phyloP scores from a whole-genome alignment of 2,888 invertebrate species.

The Acrocera orbiculus region DNA sequence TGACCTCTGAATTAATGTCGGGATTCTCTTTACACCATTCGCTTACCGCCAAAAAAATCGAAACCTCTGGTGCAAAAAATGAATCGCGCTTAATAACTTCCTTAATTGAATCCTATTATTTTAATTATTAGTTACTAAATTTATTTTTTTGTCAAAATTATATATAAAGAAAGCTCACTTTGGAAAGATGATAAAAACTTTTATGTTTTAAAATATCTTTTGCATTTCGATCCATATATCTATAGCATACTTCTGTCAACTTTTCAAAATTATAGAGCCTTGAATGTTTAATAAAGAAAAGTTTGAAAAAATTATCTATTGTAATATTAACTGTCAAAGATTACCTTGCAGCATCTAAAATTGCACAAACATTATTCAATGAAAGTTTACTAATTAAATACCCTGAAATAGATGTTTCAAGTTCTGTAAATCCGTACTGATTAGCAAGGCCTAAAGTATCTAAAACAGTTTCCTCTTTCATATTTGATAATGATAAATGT shows the following conservation, averaged over 20 bases:
- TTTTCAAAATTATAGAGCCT: conserved; percentile 47
- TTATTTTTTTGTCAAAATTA: background rate
- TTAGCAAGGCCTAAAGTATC: conserved; percentile 76
- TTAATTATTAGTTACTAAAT: background rate
- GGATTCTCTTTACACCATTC: conserved; percentile 73
- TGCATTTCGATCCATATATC: conserved; percentile 83
- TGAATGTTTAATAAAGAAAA: conserved; percentile 12
- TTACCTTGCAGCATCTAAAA: conserved; percentile 65
- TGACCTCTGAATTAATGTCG: conserved; percentile 30
- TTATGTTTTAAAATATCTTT: conserved; percentile 67
- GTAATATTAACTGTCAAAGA: background rate
- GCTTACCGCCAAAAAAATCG: conserved; percentile 81
- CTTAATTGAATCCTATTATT: conserved; percentile 47
- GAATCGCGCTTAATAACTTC: conserved; percentile 81
- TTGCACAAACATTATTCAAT: conserved; percentile 80
- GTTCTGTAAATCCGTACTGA: conserved; percentile 84
- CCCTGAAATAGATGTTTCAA: conserved; percentile 84
- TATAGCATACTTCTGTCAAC: conserved; percentile 62
- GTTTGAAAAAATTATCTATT: background rate
- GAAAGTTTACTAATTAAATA: conserved; percentile 78
- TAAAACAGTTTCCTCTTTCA: conserved; percentile 50
- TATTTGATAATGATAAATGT: conserved; percentile 45
- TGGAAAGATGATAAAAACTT: conserved; percentile 65
- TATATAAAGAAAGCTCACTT: conserved; percentile 34
- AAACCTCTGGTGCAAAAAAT: conserved; percentile 89